A percentile compares a stretch with the other conserved stretches of the same genome.
phyloP scores from a whole-genome alignment of 2,888 invertebrate genomes.

The Meta bourneti region DNA sequence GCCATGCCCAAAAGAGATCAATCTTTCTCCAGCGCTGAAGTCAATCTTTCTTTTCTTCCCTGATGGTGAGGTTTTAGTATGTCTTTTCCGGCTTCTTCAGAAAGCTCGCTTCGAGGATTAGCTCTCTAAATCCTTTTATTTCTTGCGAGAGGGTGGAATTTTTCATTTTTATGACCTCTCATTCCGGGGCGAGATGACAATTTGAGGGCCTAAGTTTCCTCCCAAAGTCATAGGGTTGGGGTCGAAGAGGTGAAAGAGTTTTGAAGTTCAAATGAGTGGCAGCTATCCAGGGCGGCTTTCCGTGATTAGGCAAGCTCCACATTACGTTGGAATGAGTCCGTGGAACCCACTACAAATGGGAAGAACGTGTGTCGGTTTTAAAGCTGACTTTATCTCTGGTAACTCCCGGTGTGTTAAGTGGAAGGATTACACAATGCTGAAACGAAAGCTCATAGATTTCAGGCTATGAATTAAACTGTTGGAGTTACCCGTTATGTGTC shows the following conservation, averaged over 20 bases:
- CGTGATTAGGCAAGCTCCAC: background rate
- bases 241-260: slow-evolving; percentile 55
- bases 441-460: background rate
- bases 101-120: background rate
- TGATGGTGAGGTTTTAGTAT: background rate
- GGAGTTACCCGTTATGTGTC: background rate
- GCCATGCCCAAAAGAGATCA: slow-evolving; percentile 50
- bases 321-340: background rate
- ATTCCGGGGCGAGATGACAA: background rate
- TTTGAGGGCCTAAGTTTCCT: background rate
- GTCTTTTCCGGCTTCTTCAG: too few species aligned
- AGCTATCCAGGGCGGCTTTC: background rate
- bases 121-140: background rate
- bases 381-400: background rate
- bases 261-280: slow-evolving; percentile 26
- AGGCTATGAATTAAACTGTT: background rate
- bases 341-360: background rate
- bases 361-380: background rate
- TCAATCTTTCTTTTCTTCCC: background rate
- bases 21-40: slow-evolving; percentile 41
- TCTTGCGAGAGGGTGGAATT: background rate
- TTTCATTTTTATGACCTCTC: background rate
- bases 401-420: background rate
- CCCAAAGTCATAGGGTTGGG: slow-evolving; percentile 43
- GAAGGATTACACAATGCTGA: background rate